A percentile compares a stretch with the other conserved stretches of the same genome.
phyloP scores from a whole-genome alignment of 1,140 invertebrate species.

The Acyrthosiphon pisum region DNA sequence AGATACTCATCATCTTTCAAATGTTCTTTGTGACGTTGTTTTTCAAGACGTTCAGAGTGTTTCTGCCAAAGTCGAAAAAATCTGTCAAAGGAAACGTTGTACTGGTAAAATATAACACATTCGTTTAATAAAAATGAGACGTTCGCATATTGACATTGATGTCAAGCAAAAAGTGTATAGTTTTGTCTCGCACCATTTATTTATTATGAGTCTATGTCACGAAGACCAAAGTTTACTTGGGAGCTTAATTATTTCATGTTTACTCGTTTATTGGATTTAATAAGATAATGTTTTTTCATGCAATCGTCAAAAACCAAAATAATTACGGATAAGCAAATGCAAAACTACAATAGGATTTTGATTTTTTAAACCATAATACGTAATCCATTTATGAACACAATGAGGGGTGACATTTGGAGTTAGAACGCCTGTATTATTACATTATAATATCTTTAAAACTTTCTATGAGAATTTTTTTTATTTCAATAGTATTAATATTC shows the following conservation, averaged over 20 bases:
- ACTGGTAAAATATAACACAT: slow-evolving; percentile 65
- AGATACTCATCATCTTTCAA: slow-evolving; percentile 14
- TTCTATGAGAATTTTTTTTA: neutral
- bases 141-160: neutral
- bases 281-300: too few species aligned
- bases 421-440: too few species aligned
- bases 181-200: too few species aligned
- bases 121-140: neutral
- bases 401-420: too few species aligned
- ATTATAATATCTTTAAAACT: neutral
- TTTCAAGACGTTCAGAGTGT: slow-evolving; percentile 50
- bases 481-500: neutral
- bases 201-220: too few species aligned
- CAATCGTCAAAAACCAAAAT: too few species aligned
- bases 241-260: too few species aligned
- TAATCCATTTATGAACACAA: too few species aligned
- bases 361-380: neutral
- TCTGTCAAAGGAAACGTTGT: slow-evolving; percentile 71
- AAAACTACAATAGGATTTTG: neutral
- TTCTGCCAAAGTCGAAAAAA: slow-evolving; percentile 67
- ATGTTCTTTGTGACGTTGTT: slow-evolving; percentile 25
- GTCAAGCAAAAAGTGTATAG: too few species aligned
- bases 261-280: too few species aligned
- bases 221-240: too few species aligned
- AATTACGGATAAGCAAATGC: neutral